Percentiles rank a stretch among this genome's conserved stretches.
These are phyloP conservation scores for Thoracochromis brauschi DNA, from an alignment of 2,113 vertebrate genomes.

Conservation along the genomic window DNA sequence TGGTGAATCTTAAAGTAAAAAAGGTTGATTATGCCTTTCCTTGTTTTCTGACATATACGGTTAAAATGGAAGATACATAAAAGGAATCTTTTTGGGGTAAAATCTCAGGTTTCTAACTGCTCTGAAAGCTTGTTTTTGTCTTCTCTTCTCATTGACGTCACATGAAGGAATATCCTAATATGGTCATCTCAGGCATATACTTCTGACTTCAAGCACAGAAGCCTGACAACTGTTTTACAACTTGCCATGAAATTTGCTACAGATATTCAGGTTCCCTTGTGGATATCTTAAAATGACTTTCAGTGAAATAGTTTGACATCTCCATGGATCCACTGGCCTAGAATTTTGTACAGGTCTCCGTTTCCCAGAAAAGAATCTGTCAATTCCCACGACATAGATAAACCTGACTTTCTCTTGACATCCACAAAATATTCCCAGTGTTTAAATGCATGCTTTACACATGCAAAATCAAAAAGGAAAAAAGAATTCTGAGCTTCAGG, in stretches of 20 bases:
- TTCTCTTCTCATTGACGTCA: neutral
- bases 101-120: neutral
- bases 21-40: neutral
- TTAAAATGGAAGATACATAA: neutral
- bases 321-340: neutral
- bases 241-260: neutral
- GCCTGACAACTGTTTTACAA: neutral
- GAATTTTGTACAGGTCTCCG: neutral
- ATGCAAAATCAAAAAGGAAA: neutral
- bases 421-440: neutral
- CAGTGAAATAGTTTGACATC: neutral
- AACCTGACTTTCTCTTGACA: neutral
- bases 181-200: neutral
- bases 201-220: neutral
- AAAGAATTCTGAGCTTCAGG: neutral
- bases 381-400: accelerated
- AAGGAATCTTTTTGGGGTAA: neutral
- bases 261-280: neutral
- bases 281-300: neutral
- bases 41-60: neutral
- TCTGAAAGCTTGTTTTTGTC: neutral
- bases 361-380: neutral
- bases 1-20: neutral
- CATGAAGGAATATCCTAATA: neutral
- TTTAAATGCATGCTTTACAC: neutral